Base-by-base conservation (phyloP, 2,888 invertebrate genomes). In the Amblyjoppa fuscipennis region DNA sequence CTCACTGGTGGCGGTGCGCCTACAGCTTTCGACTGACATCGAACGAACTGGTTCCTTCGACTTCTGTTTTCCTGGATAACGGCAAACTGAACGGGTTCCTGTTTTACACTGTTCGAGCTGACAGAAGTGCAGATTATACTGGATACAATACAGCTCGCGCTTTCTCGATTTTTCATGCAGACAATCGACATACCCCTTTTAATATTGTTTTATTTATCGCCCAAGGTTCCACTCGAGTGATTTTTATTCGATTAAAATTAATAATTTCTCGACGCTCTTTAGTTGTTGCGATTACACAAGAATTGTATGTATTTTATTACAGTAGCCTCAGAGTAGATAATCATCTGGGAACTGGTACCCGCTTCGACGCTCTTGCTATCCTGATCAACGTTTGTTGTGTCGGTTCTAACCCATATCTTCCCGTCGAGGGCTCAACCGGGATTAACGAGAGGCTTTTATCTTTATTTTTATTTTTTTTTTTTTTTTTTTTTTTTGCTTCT, bases 371-470 rank as follows among this genome's bases (percentile, higher is more conserved):
- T 92, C 73, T 89, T 93, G 88, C 49, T 53, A 41, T 87, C 93
- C 93, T 92, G 90, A 85, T 93, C 90, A 74, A 75, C 76, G 80
- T 89, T 89, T 90, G 89, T 89, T 88, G 89, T 87, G 88, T 90
- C 89, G 90, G 90, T 90, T 92, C 92, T 93, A 93, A 93, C 91
- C 91, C 92, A 91, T 92, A 91, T 92, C 91, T 93, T 91, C 89
- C 87, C 89, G 87, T 88, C 89, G 87, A 89, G 34, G 49, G 64
- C 25, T 34, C 45, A 45, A 56, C 34, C 49, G 73, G 28, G 2
- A 56, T 77, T 38, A 49, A 53, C 71, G 38, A 28, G n/a, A 56
- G 61, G 56, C 49, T 75, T 41, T 34, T 34, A 34, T 34, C 0
- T 20, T 20, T 20, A 0, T 20, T 20, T 20, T 20, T 20, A 20